Evolutionary conservation across 2,888 invertebrate species (phyloP).

Genomic region (Brachyptera putata): DNA sequence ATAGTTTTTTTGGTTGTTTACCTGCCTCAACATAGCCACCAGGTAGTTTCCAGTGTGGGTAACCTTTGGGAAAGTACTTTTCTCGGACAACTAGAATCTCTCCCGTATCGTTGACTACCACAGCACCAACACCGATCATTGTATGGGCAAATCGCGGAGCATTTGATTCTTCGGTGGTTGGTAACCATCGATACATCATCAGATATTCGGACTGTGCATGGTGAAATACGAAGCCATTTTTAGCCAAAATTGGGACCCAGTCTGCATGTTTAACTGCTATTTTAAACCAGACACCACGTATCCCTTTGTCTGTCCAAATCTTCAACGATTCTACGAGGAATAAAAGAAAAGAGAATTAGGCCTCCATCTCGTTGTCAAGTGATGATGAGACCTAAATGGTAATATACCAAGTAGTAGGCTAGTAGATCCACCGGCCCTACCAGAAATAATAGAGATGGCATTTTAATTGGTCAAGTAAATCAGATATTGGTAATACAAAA

Average conservation of each 20-base stretch:
- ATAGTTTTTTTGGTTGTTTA: too few relatives aligned
- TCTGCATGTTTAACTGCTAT: constrained; percentile 63
- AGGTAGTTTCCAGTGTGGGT: constrained; percentile 80
- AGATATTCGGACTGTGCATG: constrained; percentile 76
- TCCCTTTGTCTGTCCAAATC: constrained; percentile 60
- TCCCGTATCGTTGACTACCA: constrained; percentile 72
- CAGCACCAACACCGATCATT: constrained; percentile 76
- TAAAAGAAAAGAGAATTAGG: neutral
- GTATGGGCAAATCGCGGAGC: constrained; percentile 80
- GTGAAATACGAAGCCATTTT: constrained; percentile 81
- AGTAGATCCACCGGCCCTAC: too few relatives aligned
- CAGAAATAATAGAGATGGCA: too few relatives aligned
- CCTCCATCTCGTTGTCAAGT: neutral
- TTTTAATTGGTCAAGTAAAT: too few relatives aligned
- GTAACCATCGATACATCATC: constrained; percentile 79
- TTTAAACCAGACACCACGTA: constrained; percentile 77
- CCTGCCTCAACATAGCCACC: constrained; percentile 88
- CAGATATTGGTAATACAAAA: neutral
- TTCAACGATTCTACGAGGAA: constrained; percentile 60
- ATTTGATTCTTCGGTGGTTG: constrained; percentile 54
- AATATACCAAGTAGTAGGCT: too few relatives aligned
- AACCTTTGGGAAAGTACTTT: constrained; percentile 49
- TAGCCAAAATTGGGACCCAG: constrained; percentile 71
- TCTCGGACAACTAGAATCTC: constrained; percentile 81
- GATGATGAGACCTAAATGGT: neutral